Evolutionary conservation across 2,888 invertebrate species (phyloP).

Genomic region (Archips xylosteana): DNA sequence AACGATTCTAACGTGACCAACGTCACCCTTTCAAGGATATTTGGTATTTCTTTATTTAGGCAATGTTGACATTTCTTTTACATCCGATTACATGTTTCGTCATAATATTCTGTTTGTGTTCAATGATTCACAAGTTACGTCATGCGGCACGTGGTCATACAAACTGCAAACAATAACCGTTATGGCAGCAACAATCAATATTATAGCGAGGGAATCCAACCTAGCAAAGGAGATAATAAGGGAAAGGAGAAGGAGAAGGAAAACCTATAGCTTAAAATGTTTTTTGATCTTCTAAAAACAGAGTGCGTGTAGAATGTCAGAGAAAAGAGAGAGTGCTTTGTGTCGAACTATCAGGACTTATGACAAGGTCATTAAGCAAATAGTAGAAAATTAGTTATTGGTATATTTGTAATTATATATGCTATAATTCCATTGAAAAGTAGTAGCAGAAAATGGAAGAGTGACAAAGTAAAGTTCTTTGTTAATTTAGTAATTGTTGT

Average conservation of each 20-base stretch:
- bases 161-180: constrained; percentile 14
- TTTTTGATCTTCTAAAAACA: too few species aligned
- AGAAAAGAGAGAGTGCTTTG: too few species aligned
- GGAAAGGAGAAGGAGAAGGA: too few species aligned
- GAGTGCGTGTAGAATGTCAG: too few species aligned
- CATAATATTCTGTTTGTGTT: constrained; percentile 14
- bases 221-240: neutral
- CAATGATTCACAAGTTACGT: constrained; percentile 34
- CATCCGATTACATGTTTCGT: constrained; percentile 27
- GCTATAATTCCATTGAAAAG: too few species aligned
- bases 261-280: too few species aligned
- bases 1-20: constrained; percentile 10
- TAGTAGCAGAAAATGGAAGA: too few species aligned
- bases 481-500: neutral
- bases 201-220: neutral
- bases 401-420: too few species aligned
- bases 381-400: too few species aligned
- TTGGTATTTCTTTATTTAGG: constrained; percentile 25
- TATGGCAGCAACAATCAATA: neutral
- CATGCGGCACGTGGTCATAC: constrained; percentile 12
- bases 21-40: constrained; percentile 18
- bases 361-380: too few species aligned
- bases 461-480: too few species aligned
- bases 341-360: too few species aligned
- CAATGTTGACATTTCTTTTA: constrained; percentile 29